Evolutionary conservation across 2,888 invertebrate genomes (phyloP).

Genomic region (Bimastos eiseni): DNA sequence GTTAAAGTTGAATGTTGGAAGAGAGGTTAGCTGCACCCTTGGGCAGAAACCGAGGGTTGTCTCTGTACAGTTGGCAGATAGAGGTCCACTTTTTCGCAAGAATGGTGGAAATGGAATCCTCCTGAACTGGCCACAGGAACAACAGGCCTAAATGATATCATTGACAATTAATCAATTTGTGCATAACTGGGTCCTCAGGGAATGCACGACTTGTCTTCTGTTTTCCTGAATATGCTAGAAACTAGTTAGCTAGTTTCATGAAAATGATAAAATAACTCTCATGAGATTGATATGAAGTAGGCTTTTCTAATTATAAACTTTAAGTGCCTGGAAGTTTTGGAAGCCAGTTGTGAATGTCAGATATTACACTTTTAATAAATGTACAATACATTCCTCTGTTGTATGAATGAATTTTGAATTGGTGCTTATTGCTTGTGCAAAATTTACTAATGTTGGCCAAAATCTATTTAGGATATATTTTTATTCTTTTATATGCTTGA

Average conservation of each 20-base stretch:
- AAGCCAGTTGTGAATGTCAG: not conserved
- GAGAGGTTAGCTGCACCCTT: conserved; percentile 77
- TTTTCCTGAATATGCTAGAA: not conserved
- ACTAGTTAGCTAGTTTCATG: conserved; percentile 2
- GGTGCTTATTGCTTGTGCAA: not conserved
- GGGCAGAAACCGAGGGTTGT: conserved; percentile 76
- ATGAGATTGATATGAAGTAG: not conserved
- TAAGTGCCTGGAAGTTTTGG: not conserved
- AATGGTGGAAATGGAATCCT: conserved; percentile 54
- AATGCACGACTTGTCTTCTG: not conserved
- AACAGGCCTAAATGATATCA: conserved; percentile 41
- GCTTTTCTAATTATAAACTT: not conserved
- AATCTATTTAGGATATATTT: not conserved
- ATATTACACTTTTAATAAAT: not conserved
- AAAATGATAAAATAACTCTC: not conserved
- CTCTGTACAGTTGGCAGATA: conserved; percentile 62
- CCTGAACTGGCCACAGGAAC: conserved; percentile 54
- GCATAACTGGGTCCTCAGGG: conserved; percentile 3
- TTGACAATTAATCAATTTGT: not conserved
- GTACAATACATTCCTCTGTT: conserved; percentile 2
- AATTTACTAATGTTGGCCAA: not conserved
- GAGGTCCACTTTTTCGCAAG: conserved; percentile 56
- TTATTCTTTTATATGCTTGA: not conserved
- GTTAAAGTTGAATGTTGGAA: conserved; percentile 74
- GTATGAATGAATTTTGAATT: not conserved